phyloP scores from a whole-genome alignment of 2,888 invertebrate species.

The Lepidocyrtoides sp. region DNA sequence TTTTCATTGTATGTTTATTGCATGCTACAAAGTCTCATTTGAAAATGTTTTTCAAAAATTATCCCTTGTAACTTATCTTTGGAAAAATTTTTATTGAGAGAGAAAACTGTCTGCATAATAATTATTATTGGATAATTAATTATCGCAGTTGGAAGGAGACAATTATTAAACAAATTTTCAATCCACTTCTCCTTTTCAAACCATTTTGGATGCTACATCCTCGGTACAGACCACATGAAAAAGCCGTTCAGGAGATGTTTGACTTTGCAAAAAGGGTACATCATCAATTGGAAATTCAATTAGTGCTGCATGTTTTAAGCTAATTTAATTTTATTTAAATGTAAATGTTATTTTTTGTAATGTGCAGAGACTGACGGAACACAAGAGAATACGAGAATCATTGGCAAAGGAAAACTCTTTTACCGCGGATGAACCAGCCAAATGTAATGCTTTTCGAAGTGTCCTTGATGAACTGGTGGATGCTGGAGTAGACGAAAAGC shows the following conservation, averaged over 20 bases:
- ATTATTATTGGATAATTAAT: too few relatives aligned
- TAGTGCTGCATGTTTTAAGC: too few relatives aligned
- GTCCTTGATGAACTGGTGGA: conserved; percentile 27
- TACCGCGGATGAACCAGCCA: too few relatives aligned
- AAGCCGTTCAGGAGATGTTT: neutral
- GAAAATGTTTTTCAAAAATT: too few relatives aligned
- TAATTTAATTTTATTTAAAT: neutral
- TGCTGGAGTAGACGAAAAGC: conserved; percentile 28
- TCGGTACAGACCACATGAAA: neutral
- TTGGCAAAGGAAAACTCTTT: neutral
- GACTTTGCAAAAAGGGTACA: neutral
- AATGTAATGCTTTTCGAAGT: neutral
- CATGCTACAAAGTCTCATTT: too few relatives aligned
- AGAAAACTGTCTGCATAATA: too few relatives aligned
- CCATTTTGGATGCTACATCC: conserved; percentile 50
- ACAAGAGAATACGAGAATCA: neutral
- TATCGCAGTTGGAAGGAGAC: conserved; percentile 11
- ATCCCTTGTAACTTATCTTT: too few relatives aligned
- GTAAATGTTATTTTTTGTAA: neutral
- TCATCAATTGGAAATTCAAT: too few relatives aligned
- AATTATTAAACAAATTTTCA: neutral
- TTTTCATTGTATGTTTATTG: too few relatives aligned
- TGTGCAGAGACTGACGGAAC: neutral
- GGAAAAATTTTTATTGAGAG: neutral
- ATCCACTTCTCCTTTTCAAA: conserved; percentile 2